Percentiles rank a stretch among this genome's conserved stretches.
phyloP scores from a whole-genome alignment of 2,888 invertebrate genomes.

The Synanthedon formicaeformis region DNA sequence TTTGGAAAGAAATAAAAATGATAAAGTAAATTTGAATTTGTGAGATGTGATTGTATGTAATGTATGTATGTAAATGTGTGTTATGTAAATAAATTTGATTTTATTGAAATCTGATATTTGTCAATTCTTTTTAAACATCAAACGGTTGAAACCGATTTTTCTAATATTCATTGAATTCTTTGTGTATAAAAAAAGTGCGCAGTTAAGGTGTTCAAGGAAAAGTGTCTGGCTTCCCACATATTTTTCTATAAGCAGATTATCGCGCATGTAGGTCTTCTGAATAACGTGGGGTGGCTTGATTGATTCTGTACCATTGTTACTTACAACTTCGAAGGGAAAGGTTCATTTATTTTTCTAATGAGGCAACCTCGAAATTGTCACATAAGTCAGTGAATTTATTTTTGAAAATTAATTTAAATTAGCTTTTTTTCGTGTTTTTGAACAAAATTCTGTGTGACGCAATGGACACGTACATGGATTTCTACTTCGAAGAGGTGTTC shows the following conservation, averaged over 20 bases:
- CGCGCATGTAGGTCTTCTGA: slow-evolving; percentile 40
- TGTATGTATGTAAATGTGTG: too few relatives aligned
- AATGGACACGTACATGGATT: slow-evolving; percentile 85
- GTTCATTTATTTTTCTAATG: background rate
- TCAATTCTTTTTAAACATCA: too few relatives aligned
- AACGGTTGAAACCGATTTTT: too few relatives aligned
- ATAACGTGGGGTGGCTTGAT: slow-evolving; percentile 15
- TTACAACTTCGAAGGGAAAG: slow-evolving; percentile 5
- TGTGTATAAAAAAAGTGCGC: too few relatives aligned
- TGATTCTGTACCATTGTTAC: slow-evolving; percentile 33
- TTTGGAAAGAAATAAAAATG: too few relatives aligned
- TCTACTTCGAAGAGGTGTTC: slow-evolving; percentile 83
- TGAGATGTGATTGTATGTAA: too few relatives aligned
- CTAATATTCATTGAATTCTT: too few relatives aligned
- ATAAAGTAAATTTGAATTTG: too few relatives aligned
- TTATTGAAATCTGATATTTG: too few relatives aligned
- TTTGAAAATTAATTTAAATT: background rate
- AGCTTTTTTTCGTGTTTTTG: too few relatives aligned
- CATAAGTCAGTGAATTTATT: background rate
- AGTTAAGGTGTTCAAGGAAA: too few relatives aligned
- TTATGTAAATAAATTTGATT: too few relatives aligned
- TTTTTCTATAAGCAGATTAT: slow-evolving; percentile 41
- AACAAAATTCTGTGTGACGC: background rate
- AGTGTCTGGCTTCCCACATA: slow-evolving; percentile 23
- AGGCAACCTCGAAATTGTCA: slow-evolving; percentile 1